Conservation (phyloP, 2,797 vertebrate genomes). For the Rhincodon typus region DNA sequence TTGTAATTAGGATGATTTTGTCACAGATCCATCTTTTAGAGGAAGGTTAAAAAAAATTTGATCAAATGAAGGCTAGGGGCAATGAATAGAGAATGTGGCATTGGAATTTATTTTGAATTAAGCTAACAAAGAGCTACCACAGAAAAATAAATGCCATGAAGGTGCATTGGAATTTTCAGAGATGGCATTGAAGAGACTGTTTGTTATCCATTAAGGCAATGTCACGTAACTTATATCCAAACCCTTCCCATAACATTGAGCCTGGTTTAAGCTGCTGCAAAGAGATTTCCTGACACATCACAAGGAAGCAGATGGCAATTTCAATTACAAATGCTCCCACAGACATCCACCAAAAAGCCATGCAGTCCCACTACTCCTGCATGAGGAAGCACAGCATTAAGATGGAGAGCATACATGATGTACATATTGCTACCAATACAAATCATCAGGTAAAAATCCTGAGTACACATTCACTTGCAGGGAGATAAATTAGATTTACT, state of each 20-base stretch:
- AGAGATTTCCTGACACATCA: no score
- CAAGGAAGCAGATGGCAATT: no score
- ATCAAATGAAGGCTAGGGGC: neutral
- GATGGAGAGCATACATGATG: neutral
- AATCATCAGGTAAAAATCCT: neutral
- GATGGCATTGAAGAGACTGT: neutral
- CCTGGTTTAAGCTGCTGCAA: neutral
- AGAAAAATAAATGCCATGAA: neutral
- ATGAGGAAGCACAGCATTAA: neutral
- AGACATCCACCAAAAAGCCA: neutral
- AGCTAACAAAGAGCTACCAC: neutral
- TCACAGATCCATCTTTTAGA: neutral
- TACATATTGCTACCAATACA: neutral
- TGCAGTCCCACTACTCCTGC: neutral
- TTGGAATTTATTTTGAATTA: neutral
- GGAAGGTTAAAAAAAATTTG: neutral
- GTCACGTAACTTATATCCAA: neutral
- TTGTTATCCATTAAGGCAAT: neutral
- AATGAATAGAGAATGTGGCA: neutral
- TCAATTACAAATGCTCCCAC: neutral
- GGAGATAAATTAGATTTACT: constrained; percentile 31
- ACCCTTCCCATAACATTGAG: neutral
- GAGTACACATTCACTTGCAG: neutral
- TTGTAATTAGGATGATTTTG: neutral
- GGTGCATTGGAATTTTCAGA: neutral